Evolutionary conservation across 2,113 vertebrate genomes (phyloP).

Genomic region (Notothenia coriiceps): DNA sequence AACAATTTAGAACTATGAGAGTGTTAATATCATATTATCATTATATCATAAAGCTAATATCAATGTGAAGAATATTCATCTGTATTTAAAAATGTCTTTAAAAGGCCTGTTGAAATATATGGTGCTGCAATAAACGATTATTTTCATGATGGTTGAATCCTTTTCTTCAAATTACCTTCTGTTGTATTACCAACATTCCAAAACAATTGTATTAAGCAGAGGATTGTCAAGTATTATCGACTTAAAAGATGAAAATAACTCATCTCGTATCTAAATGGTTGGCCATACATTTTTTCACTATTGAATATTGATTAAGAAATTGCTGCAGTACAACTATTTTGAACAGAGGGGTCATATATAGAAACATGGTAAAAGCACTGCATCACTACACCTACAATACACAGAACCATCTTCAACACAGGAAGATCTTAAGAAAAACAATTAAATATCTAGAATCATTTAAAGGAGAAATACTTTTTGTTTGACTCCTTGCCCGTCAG

Average conservation of each 20-base stretch:
- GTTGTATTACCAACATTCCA: background rate
- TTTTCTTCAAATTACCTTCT: background rate
- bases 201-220: background rate
- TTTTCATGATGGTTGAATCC: background rate
- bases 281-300: background rate
- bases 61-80: background rate
- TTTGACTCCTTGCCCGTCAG: constrained; percentile 9
- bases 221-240: background rate
- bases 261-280: background rate
- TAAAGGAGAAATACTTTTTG: constrained; percentile 20
- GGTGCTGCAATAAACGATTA: background rate
- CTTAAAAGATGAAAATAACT: background rate
- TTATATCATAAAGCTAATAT: background rate
- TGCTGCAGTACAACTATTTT: background rate
- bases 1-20: background rate
- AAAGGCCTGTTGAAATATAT: background rate
- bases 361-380: constrained; percentile 2
- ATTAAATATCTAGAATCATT: constrained; percentile 26
- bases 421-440: constrained; percentile 2
- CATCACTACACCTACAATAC: background rate
- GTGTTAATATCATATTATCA: background rate
- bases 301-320: background rate
- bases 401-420: background rate
- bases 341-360: background rate
- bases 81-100: background rate